Percentiles rank a stretch among this genome's conserved stretches.
These are phyloP conservation scores for Blera fallax DNA, from an alignment of 2,888 invertebrate genomes.

Conservation along the genomic window DNA sequence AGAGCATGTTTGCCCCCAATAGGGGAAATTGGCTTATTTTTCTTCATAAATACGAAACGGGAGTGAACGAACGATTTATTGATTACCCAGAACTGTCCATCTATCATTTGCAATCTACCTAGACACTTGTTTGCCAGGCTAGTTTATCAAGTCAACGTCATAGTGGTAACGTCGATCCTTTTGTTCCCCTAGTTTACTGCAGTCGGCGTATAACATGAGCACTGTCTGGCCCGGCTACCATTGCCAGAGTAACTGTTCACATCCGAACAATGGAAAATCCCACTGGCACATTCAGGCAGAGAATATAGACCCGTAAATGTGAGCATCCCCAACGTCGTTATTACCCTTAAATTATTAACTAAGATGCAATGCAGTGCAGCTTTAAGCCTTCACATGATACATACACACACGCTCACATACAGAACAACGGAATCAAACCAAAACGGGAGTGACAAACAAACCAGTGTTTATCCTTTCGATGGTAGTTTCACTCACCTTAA, in stretches of 20 bases:
- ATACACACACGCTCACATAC: not conserved
- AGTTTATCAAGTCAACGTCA: slow-evolving; percentile 3
- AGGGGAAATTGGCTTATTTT: too few relatives aligned
- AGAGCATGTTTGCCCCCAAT: too few relatives aligned
- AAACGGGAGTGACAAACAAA: slow-evolving; percentile 17
- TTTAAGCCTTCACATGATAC: slow-evolving; percentile 14
- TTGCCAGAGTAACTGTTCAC: not conserved
- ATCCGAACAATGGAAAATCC: not conserved
- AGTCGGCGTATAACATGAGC: not conserved
- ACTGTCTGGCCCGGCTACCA: not conserved
- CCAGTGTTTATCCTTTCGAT: slow-evolving; percentile 49
- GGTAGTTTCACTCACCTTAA: slow-evolving; percentile 54
- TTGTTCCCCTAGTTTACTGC: slow-evolving; percentile 2
- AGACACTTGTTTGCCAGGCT: not conserved
- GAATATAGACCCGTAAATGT: slow-evolving; percentile 18
- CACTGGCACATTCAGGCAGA: slow-evolving; percentile 13
- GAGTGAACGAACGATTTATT: not conserved
- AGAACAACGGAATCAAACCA: slow-evolving; percentile 31
- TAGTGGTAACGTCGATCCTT: slow-evolving; percentile 1
- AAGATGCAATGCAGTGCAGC: slow-evolving; percentile 10
- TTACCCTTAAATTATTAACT: slow-evolving; percentile 37
- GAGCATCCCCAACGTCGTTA: slow-evolving; percentile 15
- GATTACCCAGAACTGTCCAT: not conserved
- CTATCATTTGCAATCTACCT: not conserved
- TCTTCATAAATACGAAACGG: too few relatives aligned